phyloP scores from a whole-genome alignment of 2,888 invertebrate genomes.

The Lasioglossum lativentre region DNA sequence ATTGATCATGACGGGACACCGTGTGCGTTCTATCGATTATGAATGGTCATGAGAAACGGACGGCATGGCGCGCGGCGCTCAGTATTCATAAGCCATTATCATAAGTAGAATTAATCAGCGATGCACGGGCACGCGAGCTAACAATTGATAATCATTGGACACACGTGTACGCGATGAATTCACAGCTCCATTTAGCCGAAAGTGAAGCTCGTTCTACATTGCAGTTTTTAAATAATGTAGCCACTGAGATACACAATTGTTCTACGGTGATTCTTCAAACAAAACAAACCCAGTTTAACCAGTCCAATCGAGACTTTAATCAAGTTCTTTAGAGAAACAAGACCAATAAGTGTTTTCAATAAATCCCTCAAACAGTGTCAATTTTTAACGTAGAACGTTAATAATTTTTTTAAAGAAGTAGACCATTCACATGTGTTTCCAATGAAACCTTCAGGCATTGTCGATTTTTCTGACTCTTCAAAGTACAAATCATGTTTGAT shows the following conservation, averaged over 20 bases:
- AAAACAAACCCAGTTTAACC: background rate
- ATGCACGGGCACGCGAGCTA: background rate
- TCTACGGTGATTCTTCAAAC: background rate
- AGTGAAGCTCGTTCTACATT: background rate
- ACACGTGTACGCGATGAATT: background rate
- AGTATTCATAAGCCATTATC: background rate
- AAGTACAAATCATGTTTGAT: background rate
- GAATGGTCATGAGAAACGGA: background rate
- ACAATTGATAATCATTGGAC: background rate
- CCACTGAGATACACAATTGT: background rate
- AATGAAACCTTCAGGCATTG: no score
- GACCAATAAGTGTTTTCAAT: background rate
- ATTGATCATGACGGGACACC: background rate
- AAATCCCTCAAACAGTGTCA: background rate
- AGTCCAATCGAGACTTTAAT: background rate
- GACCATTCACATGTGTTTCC: no score
- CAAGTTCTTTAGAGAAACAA: background rate
- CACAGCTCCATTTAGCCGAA: background rate
- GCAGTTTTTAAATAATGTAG: background rate
- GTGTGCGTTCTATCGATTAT: background rate
- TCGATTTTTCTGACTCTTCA: background rate
- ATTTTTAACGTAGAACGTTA: background rate
- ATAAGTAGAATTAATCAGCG: constrained; percentile 1
- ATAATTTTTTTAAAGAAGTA: no score
- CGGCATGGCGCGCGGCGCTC: background rate